Evolutionary conservation across 2,113 vertebrate genomes (phyloP).

Genomic region (Cyprinodon variegatus): DNA sequence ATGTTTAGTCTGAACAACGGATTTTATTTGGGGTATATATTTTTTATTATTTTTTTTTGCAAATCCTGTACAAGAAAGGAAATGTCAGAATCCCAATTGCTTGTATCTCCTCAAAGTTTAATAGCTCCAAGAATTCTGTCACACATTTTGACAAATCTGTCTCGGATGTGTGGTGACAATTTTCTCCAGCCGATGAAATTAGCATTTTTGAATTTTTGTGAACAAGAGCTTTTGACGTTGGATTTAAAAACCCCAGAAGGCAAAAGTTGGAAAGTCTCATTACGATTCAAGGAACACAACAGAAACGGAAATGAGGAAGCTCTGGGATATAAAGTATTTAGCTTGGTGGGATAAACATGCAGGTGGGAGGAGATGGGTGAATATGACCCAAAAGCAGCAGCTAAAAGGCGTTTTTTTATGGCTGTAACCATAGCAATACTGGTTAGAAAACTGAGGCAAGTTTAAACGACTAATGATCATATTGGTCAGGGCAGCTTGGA

Average conservation of each 20-base stretch:
- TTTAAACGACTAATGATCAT: too few relatives aligned
- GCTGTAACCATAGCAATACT: neutral
- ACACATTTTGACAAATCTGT: conserved; percentile 3
- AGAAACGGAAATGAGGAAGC: neutral
- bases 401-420: neutral
- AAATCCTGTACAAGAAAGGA: conserved; percentile 21
- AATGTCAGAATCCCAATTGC: conserved; percentile 12
- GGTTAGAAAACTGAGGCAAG: too few relatives aligned
- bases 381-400: too few relatives aligned
- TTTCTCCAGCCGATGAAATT: neutral
- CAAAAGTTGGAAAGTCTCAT: neutral
- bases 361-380: neutral
- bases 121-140: neutral
- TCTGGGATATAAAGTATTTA: neutral
- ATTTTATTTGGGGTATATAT: conserved; percentile 12
- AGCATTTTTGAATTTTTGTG: conserved; percentile 3
- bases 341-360: too few relatives aligned
- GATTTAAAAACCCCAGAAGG: neutral
- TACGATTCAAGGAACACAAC: neutral
- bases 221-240: neutral
- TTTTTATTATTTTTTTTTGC: conserved; percentile 19
- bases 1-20: conserved; percentile 37
- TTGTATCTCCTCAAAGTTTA: neutral
- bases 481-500: too few relatives aligned
- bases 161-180: neutral